phyloP scores from a whole-genome alignment of 1,140 invertebrate genomes.

The Temnothorax longispinosus region DNA sequence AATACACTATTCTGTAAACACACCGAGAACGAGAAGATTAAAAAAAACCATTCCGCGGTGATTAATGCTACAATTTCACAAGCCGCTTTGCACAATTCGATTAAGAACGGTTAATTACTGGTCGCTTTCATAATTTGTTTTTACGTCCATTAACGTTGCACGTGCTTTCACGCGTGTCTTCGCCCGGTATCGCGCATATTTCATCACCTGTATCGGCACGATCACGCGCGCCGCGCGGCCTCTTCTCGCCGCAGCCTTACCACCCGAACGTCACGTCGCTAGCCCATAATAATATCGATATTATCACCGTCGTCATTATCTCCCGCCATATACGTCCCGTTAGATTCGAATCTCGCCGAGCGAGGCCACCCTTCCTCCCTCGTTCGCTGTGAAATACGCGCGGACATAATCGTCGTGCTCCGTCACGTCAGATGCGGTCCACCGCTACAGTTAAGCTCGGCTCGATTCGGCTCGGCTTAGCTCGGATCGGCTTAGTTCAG shows the following conservation, averaged over 20 bases:
- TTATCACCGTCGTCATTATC: constrained; percentile 71
- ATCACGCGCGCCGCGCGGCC: constrained; percentile 28
- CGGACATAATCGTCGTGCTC: constrained; percentile 34
- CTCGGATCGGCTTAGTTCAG: not conserved
- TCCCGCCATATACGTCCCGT: constrained; percentile 63
- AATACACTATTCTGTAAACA: not conserved
- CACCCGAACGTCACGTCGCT: constrained; percentile 30
- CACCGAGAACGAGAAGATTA: not conserved
- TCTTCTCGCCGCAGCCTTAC: constrained; percentile 7
- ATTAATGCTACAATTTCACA: constrained; percentile 68
- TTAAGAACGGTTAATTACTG: constrained; percentile 48
- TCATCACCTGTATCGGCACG: constrained; percentile 63
- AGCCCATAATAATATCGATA: constrained; percentile 72
- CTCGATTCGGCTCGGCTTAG: not conserved
- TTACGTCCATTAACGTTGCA: constrained; percentile 50
- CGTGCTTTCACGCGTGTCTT: constrained; percentile 67
- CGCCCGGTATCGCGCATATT: constrained; percentile 61
- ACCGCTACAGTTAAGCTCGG: not conserved
- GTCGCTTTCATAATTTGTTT: constrained; percentile 67
- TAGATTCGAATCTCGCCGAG: constrained; percentile 69
- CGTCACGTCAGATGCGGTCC: constrained; percentile 19
- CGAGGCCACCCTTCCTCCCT: constrained; percentile 53
- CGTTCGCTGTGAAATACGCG: constrained; percentile 50
- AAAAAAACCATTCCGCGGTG: constrained; percentile 30
- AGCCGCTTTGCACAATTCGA: constrained; percentile 41